Conservation (phyloP, 2,113 vertebrate genomes). For the Leptosomus discolor region DNA sequence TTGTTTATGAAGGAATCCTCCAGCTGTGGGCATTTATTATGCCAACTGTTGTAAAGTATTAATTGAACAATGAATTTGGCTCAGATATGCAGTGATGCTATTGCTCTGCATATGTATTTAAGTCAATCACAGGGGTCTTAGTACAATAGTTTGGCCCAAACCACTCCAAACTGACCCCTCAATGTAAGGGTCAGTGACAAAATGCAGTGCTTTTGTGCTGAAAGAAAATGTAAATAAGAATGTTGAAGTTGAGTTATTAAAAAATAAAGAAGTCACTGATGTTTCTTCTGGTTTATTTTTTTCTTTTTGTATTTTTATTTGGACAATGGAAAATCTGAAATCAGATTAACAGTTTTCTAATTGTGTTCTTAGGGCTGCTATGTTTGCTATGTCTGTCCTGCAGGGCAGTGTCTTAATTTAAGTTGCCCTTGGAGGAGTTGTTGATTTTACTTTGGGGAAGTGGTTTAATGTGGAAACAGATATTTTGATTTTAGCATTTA, state of each 20-base stretch:
- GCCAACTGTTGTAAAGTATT: not conserved
- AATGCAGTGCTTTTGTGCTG: not conserved
- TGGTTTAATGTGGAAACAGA: not conserved
- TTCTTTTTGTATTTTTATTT: not conserved
- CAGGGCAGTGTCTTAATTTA: not conserved
- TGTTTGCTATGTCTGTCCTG: not conserved
- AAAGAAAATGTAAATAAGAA: not conserved
- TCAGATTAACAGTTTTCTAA: not conserved
- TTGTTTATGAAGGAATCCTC: conserved; percentile 17
- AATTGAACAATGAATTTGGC: conserved; percentile 19
- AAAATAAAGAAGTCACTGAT: not conserved
- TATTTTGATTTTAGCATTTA: not conserved
- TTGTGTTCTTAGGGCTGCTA: not conserved
- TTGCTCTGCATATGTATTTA: not conserved
- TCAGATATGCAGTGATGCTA: not conserved
- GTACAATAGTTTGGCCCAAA: not conserved
- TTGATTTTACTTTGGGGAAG: not conserved
- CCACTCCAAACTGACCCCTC: not conserved
- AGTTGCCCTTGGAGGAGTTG: not conserved
- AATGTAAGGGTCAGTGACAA: not conserved
- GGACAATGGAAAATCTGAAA: not conserved
- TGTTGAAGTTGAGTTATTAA: not conserved
- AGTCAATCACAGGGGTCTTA: not conserved
- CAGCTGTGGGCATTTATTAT: conserved; percentile 34
- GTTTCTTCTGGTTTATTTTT: not conserved